Conservation (phyloP, 2,113 vertebrate genomes). For the Indicator indicator region DNA sequence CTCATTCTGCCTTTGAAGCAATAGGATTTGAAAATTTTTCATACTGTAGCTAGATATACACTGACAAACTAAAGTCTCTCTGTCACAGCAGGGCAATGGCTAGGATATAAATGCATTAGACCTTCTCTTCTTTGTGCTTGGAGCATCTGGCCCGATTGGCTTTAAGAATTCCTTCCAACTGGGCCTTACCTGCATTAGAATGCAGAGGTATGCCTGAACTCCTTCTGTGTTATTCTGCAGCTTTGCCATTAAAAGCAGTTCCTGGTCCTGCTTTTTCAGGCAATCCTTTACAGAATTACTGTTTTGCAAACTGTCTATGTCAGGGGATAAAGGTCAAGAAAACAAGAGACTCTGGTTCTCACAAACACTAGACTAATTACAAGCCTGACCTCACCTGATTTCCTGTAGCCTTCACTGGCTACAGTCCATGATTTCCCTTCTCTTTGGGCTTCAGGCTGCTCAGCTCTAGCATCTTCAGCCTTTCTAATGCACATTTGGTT, state of each 20-base stretch:
- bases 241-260: not conserved
- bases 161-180: not conserved
- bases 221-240: not conserved
- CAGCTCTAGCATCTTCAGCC: not conserved
- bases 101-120: not conserved
- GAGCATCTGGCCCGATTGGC: not conserved
- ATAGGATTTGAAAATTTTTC: slow-evolving; percentile 7
- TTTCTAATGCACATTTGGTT: not conserved
- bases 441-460: not conserved
- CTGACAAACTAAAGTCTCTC: not conserved
- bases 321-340: not conserved
- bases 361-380: not conserved
- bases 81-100: not conserved
- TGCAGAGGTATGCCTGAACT: not conserved
- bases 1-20: slow-evolving; percentile 27
- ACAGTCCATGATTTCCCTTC: not conserved
- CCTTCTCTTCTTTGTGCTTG: not conserved
- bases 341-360: not conserved
- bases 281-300: not conserved
- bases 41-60: not conserved
- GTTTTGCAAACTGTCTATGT: not conserved
- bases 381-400: not conserved
- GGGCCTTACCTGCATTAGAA: not conserved
- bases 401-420: not conserved
- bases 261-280: not conserved